Conservation (phyloP, 2,113 vertebrate genomes). For the Aythya baeri region DNA sequence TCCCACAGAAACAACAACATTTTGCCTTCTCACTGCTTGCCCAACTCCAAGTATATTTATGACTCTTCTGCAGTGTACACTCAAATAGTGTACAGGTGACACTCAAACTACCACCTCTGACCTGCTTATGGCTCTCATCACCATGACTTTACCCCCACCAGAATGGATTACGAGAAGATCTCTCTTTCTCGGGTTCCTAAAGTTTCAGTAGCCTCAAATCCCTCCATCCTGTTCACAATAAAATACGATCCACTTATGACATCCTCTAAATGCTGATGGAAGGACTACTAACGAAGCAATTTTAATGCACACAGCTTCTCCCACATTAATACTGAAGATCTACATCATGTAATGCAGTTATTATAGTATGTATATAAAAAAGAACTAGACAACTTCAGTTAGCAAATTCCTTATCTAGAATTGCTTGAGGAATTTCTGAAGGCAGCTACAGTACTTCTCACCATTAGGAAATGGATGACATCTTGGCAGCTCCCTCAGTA, state of each 20-base stretch:
- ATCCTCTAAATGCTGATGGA: not conserved
- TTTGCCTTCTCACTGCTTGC: not conserved
- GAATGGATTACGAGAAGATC: not conserved
- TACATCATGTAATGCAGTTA: not conserved
- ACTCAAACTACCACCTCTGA: not conserved
- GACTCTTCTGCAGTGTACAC: not conserved
- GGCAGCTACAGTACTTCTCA: not conserved
- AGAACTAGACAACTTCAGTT: not conserved
- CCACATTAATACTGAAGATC: not conserved
- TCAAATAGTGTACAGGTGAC: not conserved
- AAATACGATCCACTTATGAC: not conserved
- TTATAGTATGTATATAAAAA: not conserved
- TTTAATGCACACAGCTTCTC: not conserved
- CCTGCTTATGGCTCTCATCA: not conserved
- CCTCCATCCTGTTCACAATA: not conserved
- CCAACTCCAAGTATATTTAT: accelerated
- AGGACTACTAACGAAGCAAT: not conserved
- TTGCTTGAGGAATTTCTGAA: not conserved
- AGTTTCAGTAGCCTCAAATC: not conserved
- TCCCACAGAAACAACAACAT: not conserved
- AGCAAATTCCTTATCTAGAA: not conserved
- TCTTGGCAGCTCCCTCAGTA: not conserved
- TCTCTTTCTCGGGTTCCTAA: not conserved
- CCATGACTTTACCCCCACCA: not conserved
- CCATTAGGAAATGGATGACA: not conserved